Evolutionary conservation across 2,888 invertebrate species (phyloP).

Genomic region (Nysson spinosus): DNA sequence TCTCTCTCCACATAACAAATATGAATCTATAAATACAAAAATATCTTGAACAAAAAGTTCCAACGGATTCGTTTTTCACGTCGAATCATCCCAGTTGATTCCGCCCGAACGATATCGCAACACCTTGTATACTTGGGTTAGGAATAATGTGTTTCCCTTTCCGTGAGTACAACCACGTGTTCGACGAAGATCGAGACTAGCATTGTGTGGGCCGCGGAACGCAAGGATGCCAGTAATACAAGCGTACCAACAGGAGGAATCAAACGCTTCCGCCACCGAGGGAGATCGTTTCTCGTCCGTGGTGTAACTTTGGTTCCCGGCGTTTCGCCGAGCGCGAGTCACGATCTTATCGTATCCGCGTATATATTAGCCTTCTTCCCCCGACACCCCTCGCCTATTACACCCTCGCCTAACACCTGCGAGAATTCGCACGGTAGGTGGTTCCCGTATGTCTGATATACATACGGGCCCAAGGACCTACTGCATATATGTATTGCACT

Average conservation of each 20-base stretch:
- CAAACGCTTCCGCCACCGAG: conserved; percentile 45
- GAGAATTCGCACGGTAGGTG: conserved; percentile 63
- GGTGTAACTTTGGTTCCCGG: no score
- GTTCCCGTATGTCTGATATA: conserved; percentile 48
- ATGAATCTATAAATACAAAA: no score
- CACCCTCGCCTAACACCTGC: conserved; percentile 57
- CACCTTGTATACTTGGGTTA: no score
- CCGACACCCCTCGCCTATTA: conserved; percentile 2
- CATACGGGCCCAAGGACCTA: conserved; percentile 27
- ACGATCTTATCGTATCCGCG: conserved; percentile 50
- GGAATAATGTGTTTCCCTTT: conserved; percentile 10
- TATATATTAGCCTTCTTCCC: conserved; percentile 1
- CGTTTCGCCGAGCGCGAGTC: conserved; percentile 51
- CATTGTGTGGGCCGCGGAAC: conserved; percentile 32
- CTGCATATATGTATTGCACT: conserved; percentile 56
- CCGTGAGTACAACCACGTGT: conserved; percentile 33
- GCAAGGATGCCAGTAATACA: conserved; percentile 39
- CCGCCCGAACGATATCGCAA: conserved; percentile 30
- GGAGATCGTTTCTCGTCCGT: no score
- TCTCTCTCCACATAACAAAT: no score
- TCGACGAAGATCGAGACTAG: conserved; percentile 20
- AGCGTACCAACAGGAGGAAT: conserved; percentile 40
- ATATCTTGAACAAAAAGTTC: no score
- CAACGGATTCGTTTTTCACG: no score
- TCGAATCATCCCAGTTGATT: no score